Conservation (phyloP, 2,113 vertebrate species). For the Pampusana beccarii region DNA sequence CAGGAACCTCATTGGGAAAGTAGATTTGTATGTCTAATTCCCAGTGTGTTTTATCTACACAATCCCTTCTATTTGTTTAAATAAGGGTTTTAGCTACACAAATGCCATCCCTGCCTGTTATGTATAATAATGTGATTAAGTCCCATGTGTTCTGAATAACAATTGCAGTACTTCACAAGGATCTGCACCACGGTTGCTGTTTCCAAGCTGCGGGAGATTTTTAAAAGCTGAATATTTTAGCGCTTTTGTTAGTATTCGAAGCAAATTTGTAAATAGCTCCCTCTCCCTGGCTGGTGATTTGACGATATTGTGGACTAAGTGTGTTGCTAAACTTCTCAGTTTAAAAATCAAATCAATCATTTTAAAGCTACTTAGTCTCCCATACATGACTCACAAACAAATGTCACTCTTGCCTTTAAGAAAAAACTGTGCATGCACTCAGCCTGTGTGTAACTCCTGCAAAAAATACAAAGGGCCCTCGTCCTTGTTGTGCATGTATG, state of each 20-base stretch:
- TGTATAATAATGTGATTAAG: constrained; percentile 64
- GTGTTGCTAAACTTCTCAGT: constrained; percentile 44
- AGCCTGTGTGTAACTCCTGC: background rate
- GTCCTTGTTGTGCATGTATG: background rate
- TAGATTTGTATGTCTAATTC: constrained; percentile 33
- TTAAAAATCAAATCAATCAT: constrained; percentile 38
- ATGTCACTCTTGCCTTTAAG: background rate
- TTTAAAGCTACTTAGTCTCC: constrained; percentile 41
- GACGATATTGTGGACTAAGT: background rate
- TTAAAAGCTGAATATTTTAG: constrained; percentile 32
- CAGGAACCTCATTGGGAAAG: constrained; percentile 2
- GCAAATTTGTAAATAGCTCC: constrained; percentile 42
- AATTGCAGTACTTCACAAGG: constrained; percentile 11
- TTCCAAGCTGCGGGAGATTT: constrained; percentile 39
- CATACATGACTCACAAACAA: constrained; percentile 20
- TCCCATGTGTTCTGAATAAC: constrained; percentile 47
- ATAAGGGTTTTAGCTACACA: constrained; percentile 51
- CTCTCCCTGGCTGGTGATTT: constrained; percentile 19
- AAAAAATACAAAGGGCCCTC: background rate
- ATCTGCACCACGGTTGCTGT: constrained; percentile 10
- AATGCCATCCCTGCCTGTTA: constrained; percentile 49
- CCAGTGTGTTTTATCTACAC: constrained; percentile 29
- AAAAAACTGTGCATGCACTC: background rate
- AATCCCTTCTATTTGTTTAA: constrained; percentile 54
- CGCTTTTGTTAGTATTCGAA: constrained; percentile 11